Evolutionary conservation across 92 coral and sea anemone species (phyloP).

Genomic region (Epizoanthus stellaris): DNA sequence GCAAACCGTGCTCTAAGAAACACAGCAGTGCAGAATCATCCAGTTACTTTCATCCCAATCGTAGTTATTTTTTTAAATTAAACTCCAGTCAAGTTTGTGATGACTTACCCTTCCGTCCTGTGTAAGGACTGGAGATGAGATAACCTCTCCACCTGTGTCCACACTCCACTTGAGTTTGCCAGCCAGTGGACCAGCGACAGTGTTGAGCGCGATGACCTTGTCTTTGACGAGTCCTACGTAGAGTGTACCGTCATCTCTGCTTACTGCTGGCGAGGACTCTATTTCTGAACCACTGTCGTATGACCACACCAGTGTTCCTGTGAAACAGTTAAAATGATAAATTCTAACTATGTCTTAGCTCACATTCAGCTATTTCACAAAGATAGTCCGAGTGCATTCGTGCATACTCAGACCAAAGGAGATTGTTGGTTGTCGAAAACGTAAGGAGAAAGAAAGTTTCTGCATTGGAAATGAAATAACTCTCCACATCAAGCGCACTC

Average conservation of each 20-base stretch:
- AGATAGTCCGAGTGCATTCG: too few relatives aligned
- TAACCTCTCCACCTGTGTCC: constrained; percentile 83
- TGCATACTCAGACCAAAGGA: too few relatives aligned
- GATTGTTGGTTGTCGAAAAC: too few relatives aligned
- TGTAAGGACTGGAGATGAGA: constrained; percentile 82
- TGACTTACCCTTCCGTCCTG: constrained; percentile 81
- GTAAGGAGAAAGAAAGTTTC: too few relatives aligned
- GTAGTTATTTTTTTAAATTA: neutral
- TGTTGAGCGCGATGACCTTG: constrained; percentile 75
- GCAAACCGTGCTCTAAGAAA: too few relatives aligned
- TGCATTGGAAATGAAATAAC: too few relatives aligned
- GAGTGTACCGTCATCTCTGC: constrained; percentile 76
- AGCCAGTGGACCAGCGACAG: constrained; percentile 77
- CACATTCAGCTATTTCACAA: too few relatives aligned
- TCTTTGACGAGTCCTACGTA: constrained; percentile 76
- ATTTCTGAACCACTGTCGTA: constrained; percentile 82
- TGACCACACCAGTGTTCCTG: constrained; percentile 66
- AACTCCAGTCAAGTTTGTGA: neutral
- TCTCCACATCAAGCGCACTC: too few relatives aligned
- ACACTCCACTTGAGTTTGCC: constrained; percentile 81
- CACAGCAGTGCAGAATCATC: too few relatives aligned
- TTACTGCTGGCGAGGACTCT: constrained; percentile 82
- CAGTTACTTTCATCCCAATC: too few relatives aligned
- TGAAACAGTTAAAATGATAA: neutral
- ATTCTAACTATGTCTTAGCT: too few relatives aligned